Percentiles rank a stretch among this genome's conserved stretches.
Evolutionary conservation across 2,797 vertebrate genomes (phyloP).

Genomic region (Alca torda): DNA sequence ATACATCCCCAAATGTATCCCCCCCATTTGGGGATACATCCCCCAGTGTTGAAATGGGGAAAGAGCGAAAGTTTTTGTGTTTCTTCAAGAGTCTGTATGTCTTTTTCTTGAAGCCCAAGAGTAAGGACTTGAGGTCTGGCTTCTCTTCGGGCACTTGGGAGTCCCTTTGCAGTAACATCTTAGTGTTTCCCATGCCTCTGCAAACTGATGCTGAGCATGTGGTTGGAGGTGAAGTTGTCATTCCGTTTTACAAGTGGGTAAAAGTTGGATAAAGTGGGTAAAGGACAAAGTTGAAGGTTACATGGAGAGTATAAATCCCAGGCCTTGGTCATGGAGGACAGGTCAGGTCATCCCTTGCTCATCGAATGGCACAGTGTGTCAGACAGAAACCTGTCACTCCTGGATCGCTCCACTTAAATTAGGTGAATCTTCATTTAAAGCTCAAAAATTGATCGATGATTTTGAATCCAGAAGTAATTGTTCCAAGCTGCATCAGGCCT

Average conservation of each 20-base stretch:
- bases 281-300: neutral
- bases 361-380: rapidly evolving
- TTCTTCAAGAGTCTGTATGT: neutral
- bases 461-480: neutral
- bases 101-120: neutral
- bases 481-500: neutral
- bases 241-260: neutral
- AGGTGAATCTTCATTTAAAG: neutral
- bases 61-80: neutral
- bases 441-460: neutral
- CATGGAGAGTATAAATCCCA: neutral
- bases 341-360: neutral
- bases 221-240: neutral
- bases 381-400: neutral
- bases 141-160: neutral
- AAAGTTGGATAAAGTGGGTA: too few species aligned
- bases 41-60: neutral
- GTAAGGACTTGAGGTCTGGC: neutral
- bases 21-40: neutral
- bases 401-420: neutral
- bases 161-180: neutral
- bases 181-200: too few species aligned
- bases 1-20: too few species aligned
- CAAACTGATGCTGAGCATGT: neutral
- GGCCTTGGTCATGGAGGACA: neutral